Conservation (phyloP, 2,888 invertebrate genomes). For the Sinotaia quadrata region DNA sequence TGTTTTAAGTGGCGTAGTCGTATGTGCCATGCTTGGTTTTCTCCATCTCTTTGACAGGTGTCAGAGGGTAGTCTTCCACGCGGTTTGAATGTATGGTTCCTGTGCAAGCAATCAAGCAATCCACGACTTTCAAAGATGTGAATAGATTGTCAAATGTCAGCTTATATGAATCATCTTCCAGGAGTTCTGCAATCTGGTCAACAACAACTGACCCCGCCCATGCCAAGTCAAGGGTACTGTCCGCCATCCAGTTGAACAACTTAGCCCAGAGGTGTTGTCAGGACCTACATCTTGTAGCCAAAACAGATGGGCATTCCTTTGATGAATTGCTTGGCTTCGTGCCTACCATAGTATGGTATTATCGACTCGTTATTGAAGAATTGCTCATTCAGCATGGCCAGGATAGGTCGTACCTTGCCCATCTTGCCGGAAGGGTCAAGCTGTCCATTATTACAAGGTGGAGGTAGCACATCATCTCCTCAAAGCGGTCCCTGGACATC, state of each 20-base stretch:
- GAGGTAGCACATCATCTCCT: not conserved
- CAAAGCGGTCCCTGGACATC: not conserved
- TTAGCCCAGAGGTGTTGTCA: conserved; percentile 15
- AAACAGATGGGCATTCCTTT: conserved; percentile 48
- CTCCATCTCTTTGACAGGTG: not conserved
- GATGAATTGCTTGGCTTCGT: conserved; percentile 44
- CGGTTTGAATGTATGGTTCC: not conserved
- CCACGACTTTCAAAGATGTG: not conserved
- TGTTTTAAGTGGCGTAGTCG: not conserved
- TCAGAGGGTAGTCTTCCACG: conserved; percentile 7
- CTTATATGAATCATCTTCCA: not conserved
- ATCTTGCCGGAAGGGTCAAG: no score
- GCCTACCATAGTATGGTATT: conserved; percentile 59
- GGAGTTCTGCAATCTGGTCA: no score
- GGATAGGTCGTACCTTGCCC: conserved; percentile 35
- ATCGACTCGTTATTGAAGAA: conserved; percentile 20
- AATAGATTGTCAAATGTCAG: no score
- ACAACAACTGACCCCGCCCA: no score
- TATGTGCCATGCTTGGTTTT: not conserved
- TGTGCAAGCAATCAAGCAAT: not conserved
- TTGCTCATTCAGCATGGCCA: conserved; percentile 28
- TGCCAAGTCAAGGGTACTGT: no score
- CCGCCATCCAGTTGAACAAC: no score
- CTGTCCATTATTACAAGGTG: no score
- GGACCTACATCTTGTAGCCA: conserved; percentile 46